phyloP scores from a whole-genome alignment of 2,888 invertebrate genomes.

The Nymphalis polychloros region DNA sequence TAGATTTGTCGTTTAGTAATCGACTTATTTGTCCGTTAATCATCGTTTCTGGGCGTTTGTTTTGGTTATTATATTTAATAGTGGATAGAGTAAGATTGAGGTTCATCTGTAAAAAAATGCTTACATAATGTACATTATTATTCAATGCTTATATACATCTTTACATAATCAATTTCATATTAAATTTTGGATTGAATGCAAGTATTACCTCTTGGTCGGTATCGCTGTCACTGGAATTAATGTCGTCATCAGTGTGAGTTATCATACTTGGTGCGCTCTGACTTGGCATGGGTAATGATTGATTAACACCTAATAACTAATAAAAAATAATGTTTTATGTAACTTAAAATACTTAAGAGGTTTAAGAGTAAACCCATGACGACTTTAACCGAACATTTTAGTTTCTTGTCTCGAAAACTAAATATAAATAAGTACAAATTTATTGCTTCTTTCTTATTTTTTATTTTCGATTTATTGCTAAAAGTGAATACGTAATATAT shows the following conservation, averaged over 20 bases:
- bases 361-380: not conserved
- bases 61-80: slow-evolving; percentile 30
- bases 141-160: no score
- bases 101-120: slow-evolving; percentile 31
- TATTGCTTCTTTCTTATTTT: no score
- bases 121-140: not conserved
- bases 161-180: no score
- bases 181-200: no score
- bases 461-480: no score
- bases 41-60: slow-evolving; percentile 24
- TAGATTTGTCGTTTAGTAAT: slow-evolving; percentile 23
- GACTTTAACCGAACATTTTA: no score
- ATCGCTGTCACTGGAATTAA: slow-evolving; percentile 46
- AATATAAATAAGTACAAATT: no score
- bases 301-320: slow-evolving; percentile 26
- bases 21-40: slow-evolving; percentile 26
- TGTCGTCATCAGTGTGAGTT: slow-evolving; percentile 28
- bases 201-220: slow-evolving; percentile 44
- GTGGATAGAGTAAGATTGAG: slow-evolving; percentile 33
- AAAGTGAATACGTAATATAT: no score
- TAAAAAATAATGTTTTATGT: not conserved
- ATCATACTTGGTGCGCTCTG: slow-evolving; percentile 9
- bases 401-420: no score
- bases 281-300: slow-evolving; percentile 13
- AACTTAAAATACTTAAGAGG: not conserved